Percentiles rank a stretch among this genome's conserved stretches.
phyloP scores from a whole-genome alignment of 2,888 invertebrate genomes.

The Pristionchus fissidentatus region DNA sequence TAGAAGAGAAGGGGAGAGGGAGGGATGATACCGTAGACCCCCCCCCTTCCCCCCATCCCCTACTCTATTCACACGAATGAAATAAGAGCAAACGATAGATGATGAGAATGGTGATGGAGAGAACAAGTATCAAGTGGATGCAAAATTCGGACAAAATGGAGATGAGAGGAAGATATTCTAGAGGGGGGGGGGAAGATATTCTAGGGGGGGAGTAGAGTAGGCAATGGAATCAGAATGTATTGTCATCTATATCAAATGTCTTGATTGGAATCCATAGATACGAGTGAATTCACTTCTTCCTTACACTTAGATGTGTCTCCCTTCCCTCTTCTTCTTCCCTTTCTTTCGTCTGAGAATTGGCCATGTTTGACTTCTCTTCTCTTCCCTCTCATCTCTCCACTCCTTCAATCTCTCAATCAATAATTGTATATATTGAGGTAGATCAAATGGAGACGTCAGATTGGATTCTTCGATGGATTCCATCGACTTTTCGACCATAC shows the following conservation, averaged over 20 bases:
- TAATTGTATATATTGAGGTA: background rate
- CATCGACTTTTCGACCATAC: slow-evolving; percentile 58
- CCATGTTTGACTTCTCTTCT: slow-evolving; percentile 46
- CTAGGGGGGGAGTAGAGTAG: background rate
- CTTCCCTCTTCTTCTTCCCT: slow-evolving; percentile 6
- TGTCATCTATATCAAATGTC: no score
- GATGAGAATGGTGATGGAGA: background rate
- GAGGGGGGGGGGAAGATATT: background rate
- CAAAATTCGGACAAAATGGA: background rate
- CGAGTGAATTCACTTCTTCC: no score
- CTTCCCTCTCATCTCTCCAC: slow-evolving; percentile 30
- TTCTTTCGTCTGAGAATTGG: slow-evolving; percentile 20
- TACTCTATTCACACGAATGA: slow-evolving; percentile 34
- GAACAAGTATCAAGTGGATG: background rate
- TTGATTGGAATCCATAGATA: no score
- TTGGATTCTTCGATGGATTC: slow-evolving; percentile 61
- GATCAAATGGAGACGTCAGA: slow-evolving; percentile 70
- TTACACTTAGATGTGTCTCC: slow-evolving; percentile 1
- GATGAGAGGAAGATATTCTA: background rate
- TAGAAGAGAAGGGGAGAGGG: background rate
- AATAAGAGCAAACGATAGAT: slow-evolving; percentile 19
- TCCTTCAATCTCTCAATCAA: slow-evolving; percentile 5
- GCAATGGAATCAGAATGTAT: no score
- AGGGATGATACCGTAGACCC: slow-evolving; percentile 38
- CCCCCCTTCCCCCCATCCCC: background rate